These are phyloP conservation scores for Drosophila parthenogenetica DNA, from an alignment of 2,888 invertebrate species.

Conservation along the genomic window DNA sequence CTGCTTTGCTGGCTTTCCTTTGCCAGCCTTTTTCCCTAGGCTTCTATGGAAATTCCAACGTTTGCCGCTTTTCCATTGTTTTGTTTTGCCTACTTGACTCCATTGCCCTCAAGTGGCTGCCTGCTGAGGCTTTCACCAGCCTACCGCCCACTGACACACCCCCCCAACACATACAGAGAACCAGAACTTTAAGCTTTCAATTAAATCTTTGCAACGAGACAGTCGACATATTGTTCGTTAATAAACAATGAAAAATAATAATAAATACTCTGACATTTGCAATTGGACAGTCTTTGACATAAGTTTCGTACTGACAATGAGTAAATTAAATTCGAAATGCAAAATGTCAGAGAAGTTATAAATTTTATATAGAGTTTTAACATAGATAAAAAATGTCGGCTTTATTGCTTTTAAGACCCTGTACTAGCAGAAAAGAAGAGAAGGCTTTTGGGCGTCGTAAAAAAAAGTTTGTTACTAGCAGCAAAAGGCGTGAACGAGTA, in stretches of 20 bases:
- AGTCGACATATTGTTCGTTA: conserved; percentile 33
- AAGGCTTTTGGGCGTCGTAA: too few relatives aligned
- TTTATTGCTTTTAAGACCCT: too few relatives aligned
- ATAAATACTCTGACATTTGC: conserved; percentile 74
- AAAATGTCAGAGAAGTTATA: conserved; percentile 59
- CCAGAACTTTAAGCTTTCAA: too few relatives aligned
- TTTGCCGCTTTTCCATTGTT: conserved; percentile 69
- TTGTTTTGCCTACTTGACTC: conserved; percentile 77
- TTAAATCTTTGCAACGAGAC: background rate
- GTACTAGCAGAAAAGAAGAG: too few relatives aligned
- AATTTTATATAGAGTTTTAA: conserved; percentile 6
- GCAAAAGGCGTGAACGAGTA: too few relatives aligned
- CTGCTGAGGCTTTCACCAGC: conserved; percentile 37
- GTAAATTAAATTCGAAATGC: conserved; percentile 59
- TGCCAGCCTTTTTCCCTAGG: background rate
- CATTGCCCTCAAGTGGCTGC: conserved; percentile 71
- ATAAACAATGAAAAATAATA: conserved; percentile 52
- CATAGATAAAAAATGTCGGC: background rate
- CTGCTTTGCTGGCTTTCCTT: conserved; percentile 20
- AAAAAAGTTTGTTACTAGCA: too few relatives aligned
- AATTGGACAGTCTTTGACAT: conserved; percentile 51
- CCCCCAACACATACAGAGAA: background rate
- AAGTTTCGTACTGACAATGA: conserved; percentile 22
- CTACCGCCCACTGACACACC: background rate
- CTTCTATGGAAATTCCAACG: conserved; percentile 65